phyloP scores from a whole-genome alignment of 2,888 invertebrate species.

The Agrochola macilenta region DNA sequence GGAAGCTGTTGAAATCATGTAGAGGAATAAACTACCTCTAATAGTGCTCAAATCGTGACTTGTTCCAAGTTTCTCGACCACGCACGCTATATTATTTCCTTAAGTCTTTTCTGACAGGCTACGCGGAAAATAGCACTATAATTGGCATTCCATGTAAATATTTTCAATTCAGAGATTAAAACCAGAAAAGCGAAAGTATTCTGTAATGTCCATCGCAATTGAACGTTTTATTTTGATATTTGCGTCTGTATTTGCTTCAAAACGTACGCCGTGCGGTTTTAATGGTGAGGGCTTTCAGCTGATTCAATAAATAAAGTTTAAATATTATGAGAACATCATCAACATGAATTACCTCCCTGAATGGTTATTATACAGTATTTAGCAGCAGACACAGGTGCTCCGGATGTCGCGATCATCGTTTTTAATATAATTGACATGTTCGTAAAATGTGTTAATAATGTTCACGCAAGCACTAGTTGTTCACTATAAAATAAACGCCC shows the following conservation, averaged over 20 bases:
- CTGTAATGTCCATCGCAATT: conserved; percentile 28
- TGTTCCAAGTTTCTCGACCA: conserved; percentile 19
- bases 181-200: conserved; percentile 51
- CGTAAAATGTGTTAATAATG: conserved; percentile 39
- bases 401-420: conserved; percentile 20
- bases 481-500: conserved; percentile 28
- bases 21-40: conserved; percentile 20
- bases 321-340: conserved; percentile 49
- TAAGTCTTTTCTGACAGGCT: conserved; percentile 36
- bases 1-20: conserved; percentile 33
- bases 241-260: conserved; percentile 41
- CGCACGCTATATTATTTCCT: conserved; percentile 26
- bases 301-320: conserved; percentile 53
- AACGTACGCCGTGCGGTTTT: conserved; percentile 17
- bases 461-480: conserved; percentile 18
- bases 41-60: conserved; percentile 39
- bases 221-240: conserved; percentile 31
- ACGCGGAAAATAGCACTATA: conserved; percentile 31
- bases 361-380: conserved; percentile 46
- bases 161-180: conserved; percentile 42
- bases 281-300: conserved; percentile 39
- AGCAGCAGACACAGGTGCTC: conserved; percentile 43
- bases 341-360: conserved; percentile 40
- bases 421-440: conserved; percentile 31
- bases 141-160: conserved; percentile 50